Conservation (phyloP, 2,797 vertebrate genomes). For the Botia almorhae region DNA sequence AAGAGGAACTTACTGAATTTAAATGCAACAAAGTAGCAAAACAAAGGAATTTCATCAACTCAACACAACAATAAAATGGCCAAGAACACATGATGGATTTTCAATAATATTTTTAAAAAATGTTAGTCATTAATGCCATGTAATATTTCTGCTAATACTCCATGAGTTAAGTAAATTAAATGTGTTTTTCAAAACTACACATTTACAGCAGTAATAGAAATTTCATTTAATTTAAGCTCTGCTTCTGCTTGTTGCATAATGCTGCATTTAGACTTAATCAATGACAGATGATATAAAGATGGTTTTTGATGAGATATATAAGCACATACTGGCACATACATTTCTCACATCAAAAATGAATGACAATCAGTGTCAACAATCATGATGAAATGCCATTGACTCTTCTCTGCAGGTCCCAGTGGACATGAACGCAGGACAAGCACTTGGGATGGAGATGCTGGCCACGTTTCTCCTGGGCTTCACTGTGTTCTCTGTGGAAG, state of each 20-base stretch:
- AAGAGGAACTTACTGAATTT: too few species aligned
- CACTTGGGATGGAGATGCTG: constrained; percentile 80
- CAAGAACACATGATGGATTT: too few species aligned
- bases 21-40: neutral
- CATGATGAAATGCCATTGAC: neutral
- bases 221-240: neutral
- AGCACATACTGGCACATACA: too few species aligned
- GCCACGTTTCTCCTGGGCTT: constrained; percentile 87
- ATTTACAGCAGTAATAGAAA: neutral
- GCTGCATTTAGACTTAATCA: too few species aligned
- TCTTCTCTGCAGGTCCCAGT: constrained; percentile 72
- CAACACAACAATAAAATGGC: neutral
- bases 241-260: neutral
- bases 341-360: neutral
- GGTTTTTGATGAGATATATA: too few species aligned
- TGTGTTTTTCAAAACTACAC: neutral
- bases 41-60: too few species aligned
- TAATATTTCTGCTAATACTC: too few species aligned
- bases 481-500: constrained; percentile 80
- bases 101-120: too few species aligned
- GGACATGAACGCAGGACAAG: constrained; percentile 77
- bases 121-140: too few species aligned
- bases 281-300: too few species aligned
- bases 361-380: too few species aligned
- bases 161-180: neutral